Base-by-base conservation (phyloP, 2,888 invertebrate species). In the Nomada lathburiana region DNA sequence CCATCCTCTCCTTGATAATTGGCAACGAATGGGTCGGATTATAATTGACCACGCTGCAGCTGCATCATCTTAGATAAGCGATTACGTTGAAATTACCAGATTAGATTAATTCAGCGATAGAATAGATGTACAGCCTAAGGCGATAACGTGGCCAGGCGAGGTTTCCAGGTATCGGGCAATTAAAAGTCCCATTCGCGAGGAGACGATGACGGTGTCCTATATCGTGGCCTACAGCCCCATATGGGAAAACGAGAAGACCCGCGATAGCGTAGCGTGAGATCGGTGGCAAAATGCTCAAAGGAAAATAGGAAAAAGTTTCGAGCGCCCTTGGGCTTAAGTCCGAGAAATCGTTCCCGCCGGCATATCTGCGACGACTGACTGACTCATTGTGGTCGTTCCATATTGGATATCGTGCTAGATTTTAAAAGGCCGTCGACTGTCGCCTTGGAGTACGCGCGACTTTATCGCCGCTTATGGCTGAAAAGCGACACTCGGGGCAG, bases 351-450 rank as follows among this genome's bases (percentile, higher is more conserved):
- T 80, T 79, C 78, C 80, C 65, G 60, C 69, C 65, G 65, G 68
- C 62, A 70, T 68, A 76, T 76, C 65, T 67, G 62, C 72, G 44
- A 63, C 55, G 64, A 20, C 82, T 77, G 76, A 81, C 60, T 83
- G 83, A 83, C 55, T 83, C 83, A 83, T 83, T 83, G 82, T 77
- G 60, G 44, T 63, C 69, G 82, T 71, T 83, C 83, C 83, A 67
- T 83, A 83, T 83, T 57, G 78, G 83, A 78, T 63, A 78, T 53
- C 73, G 83, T 82, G 78, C 83, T 83, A 83, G 82, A 78, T 83
- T 83, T 83, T 70, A 83, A 83, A 83, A 83, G 82, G 82, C 68
- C 72, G 67, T 64, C 73, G 77, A 73, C 72, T 52, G 82, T 81
- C 77, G 82, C 82, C 82, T 83, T 81, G 82, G 55, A 64, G 29